These are phyloP conservation scores for Connochaetes taurinus DNA, from an alignment of 2,113 vertebrate genomes.

Conservation along the genomic window DNA sequence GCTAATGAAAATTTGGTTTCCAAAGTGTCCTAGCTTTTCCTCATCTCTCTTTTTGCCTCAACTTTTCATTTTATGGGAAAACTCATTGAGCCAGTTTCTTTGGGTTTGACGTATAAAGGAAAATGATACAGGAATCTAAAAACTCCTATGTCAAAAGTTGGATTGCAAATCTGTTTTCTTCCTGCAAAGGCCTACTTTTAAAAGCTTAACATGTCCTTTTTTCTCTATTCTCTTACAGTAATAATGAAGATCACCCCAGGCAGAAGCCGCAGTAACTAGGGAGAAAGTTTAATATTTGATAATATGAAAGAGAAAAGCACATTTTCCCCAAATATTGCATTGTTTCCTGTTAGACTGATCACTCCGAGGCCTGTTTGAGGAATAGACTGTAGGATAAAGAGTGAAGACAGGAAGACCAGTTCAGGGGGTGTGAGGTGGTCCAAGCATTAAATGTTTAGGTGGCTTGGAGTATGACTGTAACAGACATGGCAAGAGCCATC, in stretches of 20 bases:
- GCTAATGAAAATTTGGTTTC: not conserved
- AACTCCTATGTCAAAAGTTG: not conserved
- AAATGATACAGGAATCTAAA: not conserved
- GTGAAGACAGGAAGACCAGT: not conserved
- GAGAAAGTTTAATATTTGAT: not conserved
- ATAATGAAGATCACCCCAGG: not conserved
- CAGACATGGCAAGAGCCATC: not conserved
- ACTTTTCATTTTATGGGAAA: not conserved
- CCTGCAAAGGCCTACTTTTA: not conserved
- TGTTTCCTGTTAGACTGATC: not conserved
- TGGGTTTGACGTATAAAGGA: not conserved
- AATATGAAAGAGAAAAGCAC: conserved; percentile 2
- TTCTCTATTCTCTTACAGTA: not conserved
- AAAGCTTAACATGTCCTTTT: not conserved
- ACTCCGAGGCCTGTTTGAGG: not conserved
- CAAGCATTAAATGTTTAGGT: not conserved
- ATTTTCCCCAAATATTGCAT: not conserved
- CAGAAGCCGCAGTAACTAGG: not conserved
- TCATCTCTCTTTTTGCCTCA: not conserved
- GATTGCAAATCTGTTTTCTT: not conserved
- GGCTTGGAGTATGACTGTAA: not conserved
- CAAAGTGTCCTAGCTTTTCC: not conserved
- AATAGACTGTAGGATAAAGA: not conserved
- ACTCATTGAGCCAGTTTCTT: not conserved
- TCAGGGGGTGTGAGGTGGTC: not conserved